A percentile compares a stretch with the other conserved stretches of the same genome.
These are phyloP conservation scores for Caranx melampygus DNA, from an alignment of 2,113 vertebrate species.

Conservation along the genomic window DNA sequence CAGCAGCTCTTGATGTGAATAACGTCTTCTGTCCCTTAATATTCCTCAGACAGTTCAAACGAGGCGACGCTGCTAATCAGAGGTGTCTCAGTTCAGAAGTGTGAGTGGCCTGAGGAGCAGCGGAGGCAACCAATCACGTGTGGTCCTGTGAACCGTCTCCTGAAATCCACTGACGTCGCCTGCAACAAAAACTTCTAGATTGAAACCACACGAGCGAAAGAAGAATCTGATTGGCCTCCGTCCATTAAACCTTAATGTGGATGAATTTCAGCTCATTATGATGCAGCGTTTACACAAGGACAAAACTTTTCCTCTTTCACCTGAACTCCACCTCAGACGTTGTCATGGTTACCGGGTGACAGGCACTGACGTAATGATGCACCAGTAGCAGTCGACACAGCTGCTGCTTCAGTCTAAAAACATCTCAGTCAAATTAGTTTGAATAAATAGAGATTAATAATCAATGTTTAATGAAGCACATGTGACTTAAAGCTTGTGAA, in stretches of 20 bases:
- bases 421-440: too few species aligned
- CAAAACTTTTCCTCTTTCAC: not conserved
- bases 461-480: too few species aligned
- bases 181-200: not conserved
- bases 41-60: not conserved
- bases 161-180: not conserved
- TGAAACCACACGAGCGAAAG: not conserved
- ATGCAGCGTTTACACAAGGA: not conserved
- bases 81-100: not conserved
- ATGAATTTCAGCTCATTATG: not conserved
- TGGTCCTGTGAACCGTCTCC: not conserved
- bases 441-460: too few species aligned
- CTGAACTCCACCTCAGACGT: not conserved
- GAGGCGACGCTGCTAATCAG: not conserved
- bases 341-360: too few species aligned
- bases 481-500: too few species aligned
- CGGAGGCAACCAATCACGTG: too few species aligned
- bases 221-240: too few species aligned
- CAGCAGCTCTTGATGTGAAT: not conserved
- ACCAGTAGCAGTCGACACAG: too few species aligned
- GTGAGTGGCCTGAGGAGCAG: not conserved
- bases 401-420: too few species aligned
- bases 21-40: too few species aligned
- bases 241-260: too few species aligned
- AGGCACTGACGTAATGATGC: too few species aligned